phyloP scores from a whole-genome alignment of 2,797 vertebrate species.

The Podarcis lilfordi region DNA sequence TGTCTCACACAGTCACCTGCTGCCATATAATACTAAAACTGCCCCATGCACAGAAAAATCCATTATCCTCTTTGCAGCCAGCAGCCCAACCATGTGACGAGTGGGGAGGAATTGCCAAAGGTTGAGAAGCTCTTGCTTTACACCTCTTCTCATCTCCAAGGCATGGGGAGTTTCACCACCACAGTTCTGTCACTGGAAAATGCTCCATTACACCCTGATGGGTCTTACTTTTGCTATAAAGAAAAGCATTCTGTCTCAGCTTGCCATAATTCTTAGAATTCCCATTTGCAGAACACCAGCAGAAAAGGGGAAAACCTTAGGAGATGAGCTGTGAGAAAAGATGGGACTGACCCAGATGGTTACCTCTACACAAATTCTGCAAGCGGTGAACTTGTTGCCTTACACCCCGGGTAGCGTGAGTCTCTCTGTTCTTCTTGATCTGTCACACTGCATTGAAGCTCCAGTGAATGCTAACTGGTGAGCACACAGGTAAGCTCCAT shows the following conservation, averaged over 20 bases:
- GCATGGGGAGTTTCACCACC: neutral
- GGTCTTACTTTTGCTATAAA: neutral
- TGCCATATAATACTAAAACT: neutral
- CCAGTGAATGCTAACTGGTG: slow-evolving; percentile 37
- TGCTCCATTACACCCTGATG: neutral
- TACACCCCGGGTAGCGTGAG: accelerated
- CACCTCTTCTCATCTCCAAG: neutral
- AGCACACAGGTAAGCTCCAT: slow-evolving; percentile 38
- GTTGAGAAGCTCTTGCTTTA: neutral
- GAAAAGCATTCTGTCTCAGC: neutral
- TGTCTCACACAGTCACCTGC: neutral
- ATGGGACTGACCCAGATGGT: neutral
- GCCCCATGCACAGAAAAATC: neutral
- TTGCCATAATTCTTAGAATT: neutral
- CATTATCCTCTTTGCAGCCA: neutral
- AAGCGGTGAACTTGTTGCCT: neutral
- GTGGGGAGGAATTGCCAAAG: neutral
- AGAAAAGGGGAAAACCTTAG: neutral
- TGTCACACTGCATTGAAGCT: neutral
- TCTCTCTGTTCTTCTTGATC: neutral
- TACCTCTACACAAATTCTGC: neutral
- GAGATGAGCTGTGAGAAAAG: neutral
- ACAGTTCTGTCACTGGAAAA: neutral
- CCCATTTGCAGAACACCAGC: neutral
- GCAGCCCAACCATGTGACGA: no score